These are phyloP conservation scores for Drosophila neutralis DNA, from an alignment of 2,888 invertebrate genomes.

Conservation along the genomic window DNA sequence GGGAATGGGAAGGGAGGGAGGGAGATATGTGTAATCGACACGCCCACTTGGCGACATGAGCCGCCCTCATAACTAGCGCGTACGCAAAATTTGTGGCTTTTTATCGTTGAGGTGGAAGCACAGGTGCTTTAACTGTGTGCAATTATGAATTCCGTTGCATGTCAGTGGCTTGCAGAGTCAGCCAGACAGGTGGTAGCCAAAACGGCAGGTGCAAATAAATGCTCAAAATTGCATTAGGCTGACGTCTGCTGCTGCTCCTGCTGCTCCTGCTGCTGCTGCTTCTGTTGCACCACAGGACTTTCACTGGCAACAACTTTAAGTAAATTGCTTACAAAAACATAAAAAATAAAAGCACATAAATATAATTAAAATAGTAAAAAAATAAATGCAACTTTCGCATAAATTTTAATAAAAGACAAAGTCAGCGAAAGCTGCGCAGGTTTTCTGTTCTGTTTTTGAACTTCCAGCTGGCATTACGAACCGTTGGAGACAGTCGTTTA, in stretches of 20 bases:
- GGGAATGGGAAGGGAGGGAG: not conserved
- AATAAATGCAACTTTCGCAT: conserved; percentile 61
- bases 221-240: conserved; percentile 62
- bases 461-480: conserved; percentile 38
- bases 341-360: conserved; percentile 10
- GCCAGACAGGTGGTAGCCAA: conserved; percentile 5
- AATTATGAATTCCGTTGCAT: conserved; percentile 78
- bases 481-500: conserved; percentile 74
- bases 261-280: not conserved
- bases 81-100: conserved; percentile 60
- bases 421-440: conserved; percentile 58
- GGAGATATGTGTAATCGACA: conserved; percentile 56
- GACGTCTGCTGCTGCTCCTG: not conserved
- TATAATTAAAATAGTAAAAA: conserved; percentile 13
- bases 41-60: conserved; percentile 61
- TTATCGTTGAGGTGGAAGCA: conserved; percentile 22
- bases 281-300: conserved; percentile 13
- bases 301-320: conserved; percentile 19
- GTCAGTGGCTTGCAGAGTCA: conserved; percentile 53
- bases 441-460: not conserved
- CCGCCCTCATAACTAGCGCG: conserved; percentile 51
- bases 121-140: conserved; percentile 26
- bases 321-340: conserved; percentile 6
- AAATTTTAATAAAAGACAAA: conserved; percentile 69
- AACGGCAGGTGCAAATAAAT: conserved; percentile 68